Conservation (phyloP, 2,113 vertebrate genomes). For the Chionodraco myersi region DNA sequence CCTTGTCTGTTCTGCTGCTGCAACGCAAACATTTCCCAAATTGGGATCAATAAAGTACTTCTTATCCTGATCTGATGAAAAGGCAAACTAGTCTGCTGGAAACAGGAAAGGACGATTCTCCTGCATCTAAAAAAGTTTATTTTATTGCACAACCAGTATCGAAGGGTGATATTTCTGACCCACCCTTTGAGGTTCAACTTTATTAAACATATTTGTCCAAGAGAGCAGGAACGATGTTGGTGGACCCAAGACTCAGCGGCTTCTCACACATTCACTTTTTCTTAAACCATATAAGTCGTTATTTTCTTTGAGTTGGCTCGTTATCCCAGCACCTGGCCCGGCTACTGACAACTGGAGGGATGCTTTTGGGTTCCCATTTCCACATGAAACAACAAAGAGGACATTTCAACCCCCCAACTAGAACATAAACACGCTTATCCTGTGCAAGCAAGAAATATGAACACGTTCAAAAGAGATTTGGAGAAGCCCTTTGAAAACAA, state of each 20-base stretch:
- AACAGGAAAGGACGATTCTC: no score
- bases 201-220: neutral
- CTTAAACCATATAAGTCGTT: conserved; percentile 4
- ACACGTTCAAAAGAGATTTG: conserved; percentile 36
- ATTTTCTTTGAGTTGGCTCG: conserved; percentile 17
- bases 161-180: no score
- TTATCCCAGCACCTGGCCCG: conserved; percentile 30
- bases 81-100: no score
- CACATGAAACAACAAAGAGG: conserved; percentile 50
- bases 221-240: neutral
- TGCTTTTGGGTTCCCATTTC: conserved; percentile 27
- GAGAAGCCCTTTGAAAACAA: conserved; percentile 50
- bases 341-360: conserved; percentile 20
- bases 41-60: no score
- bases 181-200: neutral
- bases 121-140: no score
- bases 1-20: no score
- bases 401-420: conserved; percentile 15
- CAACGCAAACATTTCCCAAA: no score
- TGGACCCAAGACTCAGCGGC: neutral
- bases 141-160: no score
- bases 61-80: no score
- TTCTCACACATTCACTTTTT: neutral
- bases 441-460: conserved; percentile 18
- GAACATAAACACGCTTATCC: conserved; percentile 65